Percentiles rank a stretch among this genome's conserved stretches.
Evolutionary conservation across 1,140 invertebrate genomes (phyloP).

Genomic region (Cherax destructor): DNA sequence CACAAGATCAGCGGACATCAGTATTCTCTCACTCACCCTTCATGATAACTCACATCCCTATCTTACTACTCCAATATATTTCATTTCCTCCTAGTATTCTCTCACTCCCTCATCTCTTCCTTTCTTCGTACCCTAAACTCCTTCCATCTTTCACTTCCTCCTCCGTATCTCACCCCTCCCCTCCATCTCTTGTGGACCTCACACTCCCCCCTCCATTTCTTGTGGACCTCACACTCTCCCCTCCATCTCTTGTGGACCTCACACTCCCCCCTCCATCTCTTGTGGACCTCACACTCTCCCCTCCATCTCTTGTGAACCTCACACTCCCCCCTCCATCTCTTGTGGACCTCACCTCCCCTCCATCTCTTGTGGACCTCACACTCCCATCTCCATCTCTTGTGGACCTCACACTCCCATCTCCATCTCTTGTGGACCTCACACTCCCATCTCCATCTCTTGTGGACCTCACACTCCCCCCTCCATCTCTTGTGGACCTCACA

Average conservation of each 20-base stretch:
- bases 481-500: neutral
- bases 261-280: neutral
- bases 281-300: neutral
- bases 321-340: neutral
- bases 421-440: neutral
- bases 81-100: neutral
- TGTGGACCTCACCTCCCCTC: neutral
- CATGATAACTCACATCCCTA: neutral
- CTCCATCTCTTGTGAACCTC: neutral
- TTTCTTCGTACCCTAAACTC: neutral
- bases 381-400: neutral
- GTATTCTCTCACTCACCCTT: neutral
- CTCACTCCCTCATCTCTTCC: too few species aligned
- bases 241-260: neutral
- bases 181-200: neutral
- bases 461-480: neutral
- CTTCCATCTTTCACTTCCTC: neutral
- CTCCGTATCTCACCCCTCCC: neutral
- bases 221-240: neutral
- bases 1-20: neutral
- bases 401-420: neutral
- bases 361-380: neutral
- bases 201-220: neutral
- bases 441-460: neutral
- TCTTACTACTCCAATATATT: neutral